Evolutionary conservation across 2,113 vertebrate species (phyloP), one percentile per base, ranked within the genome.

Genomic region (Neogobius melanostomus): DNA sequence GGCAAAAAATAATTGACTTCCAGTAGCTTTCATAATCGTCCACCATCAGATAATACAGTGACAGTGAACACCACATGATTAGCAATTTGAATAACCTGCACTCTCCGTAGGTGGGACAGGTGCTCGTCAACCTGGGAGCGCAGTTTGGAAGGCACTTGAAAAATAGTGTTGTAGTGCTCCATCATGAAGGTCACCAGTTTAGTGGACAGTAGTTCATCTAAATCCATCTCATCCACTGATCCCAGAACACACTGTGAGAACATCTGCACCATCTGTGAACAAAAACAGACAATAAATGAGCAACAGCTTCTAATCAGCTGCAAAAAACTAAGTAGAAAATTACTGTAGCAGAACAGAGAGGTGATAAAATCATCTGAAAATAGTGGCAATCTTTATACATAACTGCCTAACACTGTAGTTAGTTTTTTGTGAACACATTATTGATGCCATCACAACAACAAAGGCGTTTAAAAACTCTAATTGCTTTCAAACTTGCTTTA

Each of bases 181-280:
- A 89, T 83, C 89, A 90, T 88, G 68, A 86, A 90, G 36, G 83
- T 85, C 59, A 89, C 87, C 71, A 90, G 60, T 80, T 90, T 90
- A 15, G 89, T 88, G 62, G 89, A 79, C 8, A 90, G 82, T 43
- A 90, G 77, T 72, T 90, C 87, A 7, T 90, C 89, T 74, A 90
- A 15, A 68, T 90, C 89, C 86, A 89, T 88, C 61, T 90, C 89
- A 43, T 90, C 89, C 7, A 68, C 80, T 6, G 89, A 90, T 7
- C 87, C 79, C 77, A 90, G 83, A 17, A 90, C 85, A 6, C 83
- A 90, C 42, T 75, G 82, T 0, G 89, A 88, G 60, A 89, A 90
- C 76, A 71, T 87, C 77, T 90, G 89, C 51, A 89, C 80, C 89
- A 90, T 87, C 89, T 90, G 47, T 21, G 70, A 52, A 51, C 54